Base-by-base conservation (phyloP, 2,113 vertebrate genomes). In the Vidua macroura region DNA sequence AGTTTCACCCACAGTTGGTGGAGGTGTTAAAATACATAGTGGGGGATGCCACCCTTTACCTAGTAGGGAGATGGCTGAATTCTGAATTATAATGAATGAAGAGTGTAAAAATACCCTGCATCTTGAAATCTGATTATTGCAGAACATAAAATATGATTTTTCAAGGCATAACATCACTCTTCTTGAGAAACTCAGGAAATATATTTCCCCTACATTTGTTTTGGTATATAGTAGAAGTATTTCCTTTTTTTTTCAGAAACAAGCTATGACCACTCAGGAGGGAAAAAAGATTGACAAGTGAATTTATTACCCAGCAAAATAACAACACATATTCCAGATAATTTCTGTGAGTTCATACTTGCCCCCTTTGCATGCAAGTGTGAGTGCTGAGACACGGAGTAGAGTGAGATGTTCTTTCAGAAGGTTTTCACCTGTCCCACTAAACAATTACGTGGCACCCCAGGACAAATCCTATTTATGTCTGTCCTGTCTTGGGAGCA, bases 401-500 rank as follows among this genome's bases (percentile, higher is more conserved):
- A 18, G 13, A 33, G n/a, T 2, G 67, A 87, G 37, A 23, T 51
- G 11, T 46, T 64, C 44, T 37, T 49, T 7, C 19, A 3, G 4
- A n/a, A 30, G 15, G 4, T 49, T 81, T 78, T 37, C 22, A 16
- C 25, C 19, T 63, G 37, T 33, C 75, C 37, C 51, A 59, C 37
- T 37, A 14, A 43, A 53, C 2, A 14, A 25, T 22, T 31, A 49
- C 0, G 0, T 17, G 39, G 25, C 22, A 73, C 4, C 7, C 48
- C n/a, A 78, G 23, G 11, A 53, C 23, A 62, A 58, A 78, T 25
- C 11, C 17, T 63, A 0, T 21, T 56, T 33, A 3, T 35, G 35
- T 21, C 18, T 10, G 3, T 10, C 30, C 24, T 74, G 3, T 7
- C 18, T 19, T 35, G 70, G 41, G 37, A 86, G 35, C 5, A 24